phyloP scores from a whole-genome alignment of 2,113 vertebrate species.

The Uria lomvia region DNA sequence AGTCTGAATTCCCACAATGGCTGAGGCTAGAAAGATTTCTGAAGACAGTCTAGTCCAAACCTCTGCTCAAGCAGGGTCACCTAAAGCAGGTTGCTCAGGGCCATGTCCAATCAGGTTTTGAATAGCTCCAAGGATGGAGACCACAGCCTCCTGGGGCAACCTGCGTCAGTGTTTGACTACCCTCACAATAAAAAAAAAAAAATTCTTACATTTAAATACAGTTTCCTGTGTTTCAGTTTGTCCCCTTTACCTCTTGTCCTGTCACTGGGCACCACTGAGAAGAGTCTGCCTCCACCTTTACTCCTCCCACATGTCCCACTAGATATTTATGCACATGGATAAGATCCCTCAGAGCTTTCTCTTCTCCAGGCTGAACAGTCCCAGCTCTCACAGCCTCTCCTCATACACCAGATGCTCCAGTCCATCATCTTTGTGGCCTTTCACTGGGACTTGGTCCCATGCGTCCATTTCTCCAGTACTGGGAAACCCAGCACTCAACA shows the following conservation, averaged over 20 bases:
- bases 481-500: no score
- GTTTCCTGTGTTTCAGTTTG: neutral
- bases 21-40: neutral
- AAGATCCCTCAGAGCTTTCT: neutral
- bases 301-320: rapidly evolving
- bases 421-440: neutral
- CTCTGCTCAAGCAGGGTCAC: neutral
- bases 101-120: neutral
- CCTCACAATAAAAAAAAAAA: rapidly evolving
- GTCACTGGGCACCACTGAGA: neutral
- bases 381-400: neutral
- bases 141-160: neutral
- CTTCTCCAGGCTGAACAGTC: neutral
- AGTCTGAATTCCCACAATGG: neutral
- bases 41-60: neutral
- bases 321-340: neutral
- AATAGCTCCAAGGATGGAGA: neutral
- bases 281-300: neutral
- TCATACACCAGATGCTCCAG: neutral
- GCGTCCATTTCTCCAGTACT: neutral
- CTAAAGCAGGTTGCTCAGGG: neutral
- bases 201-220: neutral
- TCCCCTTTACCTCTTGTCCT: neutral
- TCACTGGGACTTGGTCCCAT: neutral
- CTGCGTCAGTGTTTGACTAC: neutral